Conservation (phyloP, 2,888 invertebrate genomes). For the Thymelicus lineola region DNA sequence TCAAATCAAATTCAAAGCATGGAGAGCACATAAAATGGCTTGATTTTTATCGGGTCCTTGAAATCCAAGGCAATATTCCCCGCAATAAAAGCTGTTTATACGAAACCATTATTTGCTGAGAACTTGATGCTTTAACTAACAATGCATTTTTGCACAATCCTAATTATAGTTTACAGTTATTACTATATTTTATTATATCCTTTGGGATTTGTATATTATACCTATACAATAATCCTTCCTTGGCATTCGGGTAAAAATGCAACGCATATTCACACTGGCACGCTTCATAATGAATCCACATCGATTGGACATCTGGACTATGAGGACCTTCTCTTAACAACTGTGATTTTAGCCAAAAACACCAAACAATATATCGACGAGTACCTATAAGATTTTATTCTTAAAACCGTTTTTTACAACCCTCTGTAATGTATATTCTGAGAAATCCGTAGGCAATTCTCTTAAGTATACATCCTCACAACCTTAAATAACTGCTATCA, state of each 20-base stretch:
- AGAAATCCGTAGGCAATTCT: background rate
- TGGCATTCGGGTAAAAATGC: no score
- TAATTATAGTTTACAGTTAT: background rate
- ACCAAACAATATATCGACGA: no score
- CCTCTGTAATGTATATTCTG: no score
- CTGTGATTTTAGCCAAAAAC: no score
- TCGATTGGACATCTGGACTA: no score
- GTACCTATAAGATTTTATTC: no score
- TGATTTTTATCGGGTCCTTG: slow-evolving; percentile 37
- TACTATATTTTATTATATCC: background rate
- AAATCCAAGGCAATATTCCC: slow-evolving; percentile 36
- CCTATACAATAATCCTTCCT: no score
- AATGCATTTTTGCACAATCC: background rate
- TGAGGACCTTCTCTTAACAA: no score
- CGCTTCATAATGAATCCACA: no score
- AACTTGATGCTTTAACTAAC: slow-evolving; percentile 1
- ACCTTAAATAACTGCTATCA: background rate
- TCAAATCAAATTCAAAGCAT: slow-evolving; percentile 39
- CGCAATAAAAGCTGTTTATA: slow-evolving; percentile 36
- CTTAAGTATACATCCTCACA: background rate
- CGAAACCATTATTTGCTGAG: slow-evolving; percentile 18
- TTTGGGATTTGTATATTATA: no score
- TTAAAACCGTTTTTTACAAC: no score
- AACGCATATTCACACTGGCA: no score
- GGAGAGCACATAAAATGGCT: slow-evolving; percentile 35